phyloP scores from a whole-genome alignment of 2,797 vertebrate species.

The Alcedo quadribrachys region DNA sequence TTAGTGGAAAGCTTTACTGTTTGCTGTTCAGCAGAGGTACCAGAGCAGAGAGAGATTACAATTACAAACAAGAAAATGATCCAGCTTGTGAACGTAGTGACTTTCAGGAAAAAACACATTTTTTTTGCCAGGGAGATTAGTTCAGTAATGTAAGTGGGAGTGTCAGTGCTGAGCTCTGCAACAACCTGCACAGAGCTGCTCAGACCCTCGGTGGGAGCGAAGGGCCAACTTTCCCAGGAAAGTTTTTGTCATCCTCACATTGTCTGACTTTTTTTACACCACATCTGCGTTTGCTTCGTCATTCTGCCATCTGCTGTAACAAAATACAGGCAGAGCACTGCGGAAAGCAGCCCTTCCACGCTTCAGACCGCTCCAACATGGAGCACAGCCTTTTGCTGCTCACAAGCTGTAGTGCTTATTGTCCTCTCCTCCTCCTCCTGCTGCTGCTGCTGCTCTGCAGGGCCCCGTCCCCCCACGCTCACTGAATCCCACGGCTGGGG shows the following conservation, averaged over 20 bases:
- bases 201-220: neutral
- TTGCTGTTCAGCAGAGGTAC: neutral
- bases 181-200: neutral
- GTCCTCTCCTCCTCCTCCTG: neutral
- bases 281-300: slow-evolving; percentile 33
- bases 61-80: neutral
- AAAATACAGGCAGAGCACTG: slow-evolving; percentile 44
- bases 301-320: slow-evolving; percentile 46
- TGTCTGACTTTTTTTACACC: slow-evolving; percentile 23
- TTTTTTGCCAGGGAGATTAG: neutral
- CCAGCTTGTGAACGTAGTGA: neutral
- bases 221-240: neutral
- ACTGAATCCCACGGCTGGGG: too few relatives aligned
- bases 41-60: neutral
- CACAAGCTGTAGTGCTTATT: slow-evolving; percentile 16
- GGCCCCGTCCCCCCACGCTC: too few relatives aligned
- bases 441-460: too few relatives aligned
- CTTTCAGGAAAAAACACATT: neutral
- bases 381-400: neutral
- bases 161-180: neutral
- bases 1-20: slow-evolving; percentile 33
- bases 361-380: neutral
- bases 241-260: neutral
- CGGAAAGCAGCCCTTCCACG: slow-evolving; percentile 9
- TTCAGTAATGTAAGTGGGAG: neutral